Conservation (phyloP, 2,888 invertebrate genomes). For the Elegia similella region DNA sequence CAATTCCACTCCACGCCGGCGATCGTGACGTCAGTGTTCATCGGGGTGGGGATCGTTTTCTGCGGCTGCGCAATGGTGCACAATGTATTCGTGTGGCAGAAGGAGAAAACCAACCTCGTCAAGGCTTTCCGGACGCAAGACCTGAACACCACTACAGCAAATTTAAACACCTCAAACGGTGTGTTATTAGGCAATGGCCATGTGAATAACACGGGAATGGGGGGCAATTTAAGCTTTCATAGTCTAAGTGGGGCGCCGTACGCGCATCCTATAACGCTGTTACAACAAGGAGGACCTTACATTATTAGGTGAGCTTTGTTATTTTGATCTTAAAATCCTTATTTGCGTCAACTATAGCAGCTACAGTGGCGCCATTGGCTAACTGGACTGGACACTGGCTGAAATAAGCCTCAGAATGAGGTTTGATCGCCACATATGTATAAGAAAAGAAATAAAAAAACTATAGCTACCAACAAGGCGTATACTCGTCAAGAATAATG, state of each 20-base stretch:
- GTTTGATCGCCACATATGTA: no score
- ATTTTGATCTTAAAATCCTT: not conserved
- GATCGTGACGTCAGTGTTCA: constrained; percentile 93
- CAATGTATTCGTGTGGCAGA: constrained; percentile 97
- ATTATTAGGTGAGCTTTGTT: constrained; percentile 67
- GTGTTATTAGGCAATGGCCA: constrained; percentile 65
- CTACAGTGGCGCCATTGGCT: no score
- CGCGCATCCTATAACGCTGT: constrained; percentile 68
- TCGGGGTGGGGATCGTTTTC: constrained; percentile 94
- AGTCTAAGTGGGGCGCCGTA: constrained; percentile 64
- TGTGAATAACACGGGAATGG: constrained; percentile 62
- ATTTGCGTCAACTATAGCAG: no score
- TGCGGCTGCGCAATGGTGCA: constrained; percentile 97
- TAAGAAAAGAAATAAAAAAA: no score
- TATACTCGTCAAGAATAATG: no score
- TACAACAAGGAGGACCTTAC: constrained; percentile 81
- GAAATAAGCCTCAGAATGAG: no score
- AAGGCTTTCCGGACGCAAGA: constrained; percentile 79
- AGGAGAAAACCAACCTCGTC: constrained; percentile 92
- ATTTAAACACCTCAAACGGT: constrained; percentile 63
- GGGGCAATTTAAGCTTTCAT: constrained; percentile 66
- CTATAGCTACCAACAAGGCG: no score
- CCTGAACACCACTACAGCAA: constrained; percentile 46
- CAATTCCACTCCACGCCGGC: constrained; percentile 96
- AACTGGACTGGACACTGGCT: no score